Evolutionary conservation across 1,140 invertebrate species (phyloP).

Genomic region (Magallana angulata): DNA sequence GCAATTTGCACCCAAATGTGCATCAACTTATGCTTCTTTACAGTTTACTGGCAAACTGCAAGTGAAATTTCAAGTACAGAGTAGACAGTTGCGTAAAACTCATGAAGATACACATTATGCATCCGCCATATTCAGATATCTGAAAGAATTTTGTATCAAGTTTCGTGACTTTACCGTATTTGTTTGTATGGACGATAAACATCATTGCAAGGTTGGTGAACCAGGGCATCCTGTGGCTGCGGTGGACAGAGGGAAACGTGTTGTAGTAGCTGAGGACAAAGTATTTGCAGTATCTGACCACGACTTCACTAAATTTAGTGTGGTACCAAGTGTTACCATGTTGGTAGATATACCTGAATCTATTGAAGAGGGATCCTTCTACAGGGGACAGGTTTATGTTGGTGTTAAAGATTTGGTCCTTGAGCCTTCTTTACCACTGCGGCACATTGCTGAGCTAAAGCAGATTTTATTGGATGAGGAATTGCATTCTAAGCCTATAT

Average conservation of each 20-base stretch:
- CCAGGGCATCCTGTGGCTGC: constrained; percentile 61
- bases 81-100: constrained; percentile 54
- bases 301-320: constrained; percentile 55
- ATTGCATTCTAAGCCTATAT: not conserved
- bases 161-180: constrained; percentile 54
- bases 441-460: constrained; percentile 13
- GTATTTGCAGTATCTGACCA: constrained; percentile 46
- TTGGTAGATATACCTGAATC: constrained; percentile 55
- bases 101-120: constrained; percentile 63
- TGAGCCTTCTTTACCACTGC: constrained; percentile 10
- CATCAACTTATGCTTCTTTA: constrained; percentile 31
- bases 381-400: constrained; percentile 11
- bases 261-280: constrained; percentile 50
- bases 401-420: not conserved
- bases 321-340: constrained; percentile 59
- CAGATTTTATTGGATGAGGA: not conserved
- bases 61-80: constrained; percentile 60
- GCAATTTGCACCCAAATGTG: constrained; percentile 37
- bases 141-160: constrained; percentile 56
- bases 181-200: constrained; percentile 64
- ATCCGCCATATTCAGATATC: constrained; percentile 58
- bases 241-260: constrained; percentile 58
- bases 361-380: constrained; percentile 35
- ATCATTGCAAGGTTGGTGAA: constrained; percentile 61
- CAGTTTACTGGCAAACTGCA: constrained; percentile 57